Evolutionary conservation across 2,888 invertebrate species (phyloP).

Genomic region (Leptothorax acervorum): DNA sequence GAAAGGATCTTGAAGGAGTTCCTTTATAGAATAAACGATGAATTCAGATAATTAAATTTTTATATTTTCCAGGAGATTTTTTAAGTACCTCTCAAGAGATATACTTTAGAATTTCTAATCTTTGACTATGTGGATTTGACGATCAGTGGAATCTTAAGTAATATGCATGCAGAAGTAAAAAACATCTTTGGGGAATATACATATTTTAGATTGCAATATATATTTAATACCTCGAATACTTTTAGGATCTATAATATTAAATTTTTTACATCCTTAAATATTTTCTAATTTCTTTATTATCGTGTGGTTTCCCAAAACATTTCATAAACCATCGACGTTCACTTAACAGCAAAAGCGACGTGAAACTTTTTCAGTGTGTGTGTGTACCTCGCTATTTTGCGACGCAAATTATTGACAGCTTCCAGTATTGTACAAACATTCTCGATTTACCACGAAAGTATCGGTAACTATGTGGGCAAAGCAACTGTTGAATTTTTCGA

Average conservation of each 20-base stretch:
- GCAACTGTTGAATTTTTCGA: slow-evolving; percentile 39
- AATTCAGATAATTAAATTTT: slow-evolving; percentile 9
- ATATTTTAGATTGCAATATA: not conserved
- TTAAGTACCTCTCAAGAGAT: not conserved
- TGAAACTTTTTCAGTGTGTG: slow-evolving; percentile 18
- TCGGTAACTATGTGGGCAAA: slow-evolving; percentile 2
- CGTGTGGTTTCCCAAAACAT: not conserved
- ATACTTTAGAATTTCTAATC: not conserved
- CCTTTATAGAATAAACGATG: not conserved
- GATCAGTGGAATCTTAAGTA: not conserved
- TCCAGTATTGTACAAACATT: slow-evolving; percentile 26
- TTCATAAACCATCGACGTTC: slow-evolving; percentile 20
- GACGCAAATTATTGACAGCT: slow-evolving; percentile 34
- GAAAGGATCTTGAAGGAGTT: not conserved
- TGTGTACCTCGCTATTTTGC: slow-evolving; percentile 2
- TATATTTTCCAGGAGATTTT: not conserved
- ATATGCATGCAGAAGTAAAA: not conserved
- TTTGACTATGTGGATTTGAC: not conserved
- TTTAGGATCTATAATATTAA: not conserved
- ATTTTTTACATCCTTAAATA: not conserved
- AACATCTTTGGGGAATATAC: not conserved
- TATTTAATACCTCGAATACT: slow-evolving; percentile 15
- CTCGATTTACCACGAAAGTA: slow-evolving; percentile 33
- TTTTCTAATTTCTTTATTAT: not conserved
- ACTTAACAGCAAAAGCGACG: not conserved